Conservation (phyloP, 2,113 vertebrate species). For the Poeciliopsis turrubarensis region DNA sequence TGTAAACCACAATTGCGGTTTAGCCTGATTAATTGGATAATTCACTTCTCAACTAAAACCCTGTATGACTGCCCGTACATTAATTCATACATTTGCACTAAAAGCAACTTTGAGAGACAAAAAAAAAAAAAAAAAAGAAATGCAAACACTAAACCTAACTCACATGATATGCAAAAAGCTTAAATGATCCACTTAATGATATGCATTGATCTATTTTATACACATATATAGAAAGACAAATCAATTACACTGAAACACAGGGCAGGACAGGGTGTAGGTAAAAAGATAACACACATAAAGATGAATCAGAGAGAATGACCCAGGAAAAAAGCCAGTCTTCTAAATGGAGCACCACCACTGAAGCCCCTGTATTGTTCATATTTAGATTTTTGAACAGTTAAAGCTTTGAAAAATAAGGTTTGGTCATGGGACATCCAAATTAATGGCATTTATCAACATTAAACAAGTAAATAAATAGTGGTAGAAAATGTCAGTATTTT, state of each 20-base stretch:
- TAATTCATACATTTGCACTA: not conserved
- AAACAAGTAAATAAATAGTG: not conserved
- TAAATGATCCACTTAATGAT: slow-evolving; percentile 30
- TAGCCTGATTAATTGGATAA: slow-evolving; percentile 29
- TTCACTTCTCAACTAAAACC: not conserved
- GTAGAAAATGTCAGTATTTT: not conserved
- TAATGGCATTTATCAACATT: not conserved
- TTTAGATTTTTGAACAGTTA: slow-evolving; percentile 6
- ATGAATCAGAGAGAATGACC: slow-evolving; percentile 50
- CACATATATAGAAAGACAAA: slow-evolving; percentile 32
- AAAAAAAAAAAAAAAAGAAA: slow-evolving; percentile 30
- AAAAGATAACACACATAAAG: slow-evolving; percentile 35
- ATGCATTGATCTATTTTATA: slow-evolving; percentile 20
- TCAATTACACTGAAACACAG: slow-evolving; percentile 17
- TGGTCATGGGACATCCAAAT: not conserved
- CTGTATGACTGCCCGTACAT: not conserved
- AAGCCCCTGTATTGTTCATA: slow-evolving; percentile 47
- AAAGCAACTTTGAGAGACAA: slow-evolving; percentile 34
- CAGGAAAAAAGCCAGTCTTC: slow-evolving; percentile 14
- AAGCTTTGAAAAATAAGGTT: too few species aligned
- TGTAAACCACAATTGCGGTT: slow-evolving; percentile 30
- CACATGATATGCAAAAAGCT: slow-evolving; percentile 27
- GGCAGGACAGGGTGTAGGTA: slow-evolving; percentile 30
- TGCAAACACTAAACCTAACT: slow-evolving; percentile 24
- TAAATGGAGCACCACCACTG: slow-evolving; percentile 52